Evolutionary conservation across 1,140 invertebrate genomes (phyloP).

Genomic region (Philotrypesis tridentata): DNA sequence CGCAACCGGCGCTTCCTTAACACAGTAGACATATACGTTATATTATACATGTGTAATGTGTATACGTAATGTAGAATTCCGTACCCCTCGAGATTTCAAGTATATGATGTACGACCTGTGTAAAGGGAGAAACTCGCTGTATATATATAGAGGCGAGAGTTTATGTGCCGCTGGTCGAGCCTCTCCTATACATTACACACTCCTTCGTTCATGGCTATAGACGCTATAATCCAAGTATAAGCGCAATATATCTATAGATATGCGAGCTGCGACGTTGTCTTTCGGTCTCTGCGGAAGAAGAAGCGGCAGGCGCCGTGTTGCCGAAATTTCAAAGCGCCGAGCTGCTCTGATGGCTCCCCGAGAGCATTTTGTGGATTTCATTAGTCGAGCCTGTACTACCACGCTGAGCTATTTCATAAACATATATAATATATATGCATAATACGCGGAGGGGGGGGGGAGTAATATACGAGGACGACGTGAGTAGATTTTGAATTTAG

Average conservation of each 20-base stretch:
- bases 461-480: neutral
- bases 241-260: neutral
- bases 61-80: too few species aligned
- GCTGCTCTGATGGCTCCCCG: too few species aligned
- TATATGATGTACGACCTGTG: too few species aligned
- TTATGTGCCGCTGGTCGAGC: neutral
- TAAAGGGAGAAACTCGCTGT: too few species aligned
- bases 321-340: neutral
- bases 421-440: neutral
- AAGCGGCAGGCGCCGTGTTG: neutral
- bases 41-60: too few species aligned
- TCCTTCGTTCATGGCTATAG: too few species aligned
- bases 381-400: neutral
- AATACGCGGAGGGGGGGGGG: neutral
- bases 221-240: too few species aligned
- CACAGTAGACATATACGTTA: too few species aligned
- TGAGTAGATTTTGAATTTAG: neutral
- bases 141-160: too few species aligned
- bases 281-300: too few species aligned
- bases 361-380: neutral
- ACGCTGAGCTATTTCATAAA: neutral
- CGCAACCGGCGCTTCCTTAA: too few species aligned
- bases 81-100: too few species aligned
- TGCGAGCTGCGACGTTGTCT: neutral
- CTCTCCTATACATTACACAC: neutral